A percentile compares a stretch with the other conserved stretches of the same genome.
phyloP scores from a whole-genome alignment of 1,140 invertebrate species.

The Trichogramma pretiosum region DNA sequence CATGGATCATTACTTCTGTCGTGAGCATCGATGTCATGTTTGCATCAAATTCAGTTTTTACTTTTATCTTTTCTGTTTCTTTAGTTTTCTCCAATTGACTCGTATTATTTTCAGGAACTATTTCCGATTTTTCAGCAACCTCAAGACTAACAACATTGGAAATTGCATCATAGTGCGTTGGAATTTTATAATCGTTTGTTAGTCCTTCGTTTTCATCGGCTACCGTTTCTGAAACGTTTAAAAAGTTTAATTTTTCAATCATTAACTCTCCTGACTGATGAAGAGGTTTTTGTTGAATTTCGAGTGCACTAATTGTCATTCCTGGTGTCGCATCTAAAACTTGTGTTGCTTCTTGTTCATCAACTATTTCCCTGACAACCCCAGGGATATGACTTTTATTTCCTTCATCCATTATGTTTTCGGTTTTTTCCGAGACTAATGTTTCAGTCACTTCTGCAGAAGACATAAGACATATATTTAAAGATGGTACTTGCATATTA shows the following conservation, averaged over 20 bases:
- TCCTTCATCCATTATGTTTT: background rate
- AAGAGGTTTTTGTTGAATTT: background rate
- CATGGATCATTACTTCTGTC: too few species aligned
- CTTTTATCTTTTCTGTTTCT: too few species aligned
- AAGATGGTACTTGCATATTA: constrained; percentile 21
- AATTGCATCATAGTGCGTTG: constrained; percentile 22
- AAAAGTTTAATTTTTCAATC: constrained; percentile 21
- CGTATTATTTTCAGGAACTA: constrained; percentile 21
- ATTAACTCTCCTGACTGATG: constrained; percentile 19
- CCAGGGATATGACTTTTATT: too few species aligned
- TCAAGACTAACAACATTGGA: constrained; percentile 26
- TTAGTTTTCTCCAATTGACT: too few species aligned
- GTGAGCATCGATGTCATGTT: too few species aligned
- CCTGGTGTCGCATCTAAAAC: background rate
- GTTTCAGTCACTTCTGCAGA: constrained; percentile 21
- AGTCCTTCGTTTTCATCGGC: constrained; percentile 26
- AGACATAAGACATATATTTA: constrained; percentile 21
- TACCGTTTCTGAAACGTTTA: constrained; percentile 22
- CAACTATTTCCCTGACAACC: background rate
- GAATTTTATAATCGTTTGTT: constrained; percentile 11
- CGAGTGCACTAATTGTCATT: background rate
- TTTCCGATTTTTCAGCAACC: constrained; percentile 25
- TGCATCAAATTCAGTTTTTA: too few species aligned
- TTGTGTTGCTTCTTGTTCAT: background rate
- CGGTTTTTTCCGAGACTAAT: constrained; percentile 2